Percentiles rank a stretch among this genome's conserved stretches.
These are phyloP conservation scores for Schizotus pectinicornis DNA, from an alignment of 2,888 invertebrate genomes.

Conservation along the genomic window DNA sequence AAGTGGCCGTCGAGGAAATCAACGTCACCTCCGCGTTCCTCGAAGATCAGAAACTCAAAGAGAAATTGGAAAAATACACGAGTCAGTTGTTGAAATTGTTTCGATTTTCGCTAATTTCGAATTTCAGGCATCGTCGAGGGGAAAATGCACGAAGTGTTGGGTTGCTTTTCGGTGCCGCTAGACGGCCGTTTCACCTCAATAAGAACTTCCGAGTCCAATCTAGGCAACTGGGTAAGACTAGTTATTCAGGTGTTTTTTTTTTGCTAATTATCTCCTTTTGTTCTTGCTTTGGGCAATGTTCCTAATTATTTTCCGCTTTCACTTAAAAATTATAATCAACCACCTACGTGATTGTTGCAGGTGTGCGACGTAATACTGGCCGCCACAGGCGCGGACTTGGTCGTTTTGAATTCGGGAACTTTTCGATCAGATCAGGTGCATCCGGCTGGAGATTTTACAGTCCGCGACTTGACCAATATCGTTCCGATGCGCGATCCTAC, in stretches of 20 bases:
- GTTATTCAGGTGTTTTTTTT: too few species aligned
- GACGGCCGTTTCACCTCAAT: slow-evolving; percentile 85
- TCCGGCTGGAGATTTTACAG: slow-evolving; percentile 82
- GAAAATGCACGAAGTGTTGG: slow-evolving; percentile 84
- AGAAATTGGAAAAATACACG: slow-evolving; percentile 74
- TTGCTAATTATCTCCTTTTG: too few species aligned
- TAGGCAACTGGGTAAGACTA: slow-evolving; percentile 82
- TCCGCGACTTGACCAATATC: slow-evolving; percentile 81
- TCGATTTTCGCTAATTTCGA: slow-evolving; percentile 6
- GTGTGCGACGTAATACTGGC: slow-evolving; percentile 82
- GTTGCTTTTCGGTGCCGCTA: slow-evolving; percentile 83
- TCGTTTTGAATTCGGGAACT: slow-evolving; percentile 87
- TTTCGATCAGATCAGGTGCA: slow-evolving; percentile 82
- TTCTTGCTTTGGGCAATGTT: slow-evolving; percentile 1
- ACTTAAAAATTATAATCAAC: not conserved
- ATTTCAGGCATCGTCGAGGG: slow-evolving; percentile 75
- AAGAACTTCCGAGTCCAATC: slow-evolving; percentile 84
- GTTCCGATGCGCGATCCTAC: slow-evolving; percentile 87
- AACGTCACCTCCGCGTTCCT: slow-evolving; percentile 72
- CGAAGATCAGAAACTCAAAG: slow-evolving; percentile 75
- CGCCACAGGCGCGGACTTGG: slow-evolving; percentile 84
- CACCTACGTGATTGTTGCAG: slow-evolving; percentile 39
- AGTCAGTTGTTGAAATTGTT: slow-evolving; percentile 57
- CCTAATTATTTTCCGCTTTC: slow-evolving; percentile 2
- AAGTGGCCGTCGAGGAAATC: slow-evolving; percentile 71